phyloP scores from a whole-genome alignment of 2,888 invertebrate species.

The Anorthoa munda region DNA sequence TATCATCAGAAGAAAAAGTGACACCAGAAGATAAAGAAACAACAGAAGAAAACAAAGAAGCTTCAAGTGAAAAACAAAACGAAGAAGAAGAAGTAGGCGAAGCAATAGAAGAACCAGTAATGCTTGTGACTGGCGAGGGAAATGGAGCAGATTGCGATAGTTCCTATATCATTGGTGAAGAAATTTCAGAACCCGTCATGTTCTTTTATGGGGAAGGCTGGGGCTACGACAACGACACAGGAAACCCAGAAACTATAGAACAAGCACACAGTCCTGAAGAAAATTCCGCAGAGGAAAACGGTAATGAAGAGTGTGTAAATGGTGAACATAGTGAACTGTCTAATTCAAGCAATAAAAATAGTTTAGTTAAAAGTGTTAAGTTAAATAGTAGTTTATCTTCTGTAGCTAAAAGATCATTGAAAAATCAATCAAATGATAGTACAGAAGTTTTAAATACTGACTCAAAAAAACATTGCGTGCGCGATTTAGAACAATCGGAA shows the following conservation, averaged over 20 bases:
- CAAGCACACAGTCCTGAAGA: constrained; percentile 75
- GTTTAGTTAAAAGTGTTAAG: constrained; percentile 79
- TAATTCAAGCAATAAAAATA: constrained; percentile 78
- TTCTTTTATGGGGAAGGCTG: constrained; percentile 93
- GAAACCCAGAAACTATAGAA: constrained; percentile 91
- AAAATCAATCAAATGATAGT: constrained; percentile 84
- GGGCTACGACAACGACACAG: constrained; percentile 94
- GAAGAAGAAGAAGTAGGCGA: constrained; percentile 87
- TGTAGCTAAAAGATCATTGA: constrained; percentile 83
- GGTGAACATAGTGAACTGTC: constrained; percentile 80
- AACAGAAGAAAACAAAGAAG: constrained; percentile 64
- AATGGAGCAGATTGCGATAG: constrained; percentile 92
- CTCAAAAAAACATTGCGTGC: constrained; percentile 86
- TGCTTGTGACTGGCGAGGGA: constrained; percentile 93
- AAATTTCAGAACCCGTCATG: constrained; percentile 93
- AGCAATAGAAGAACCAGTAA: constrained; percentile 94
- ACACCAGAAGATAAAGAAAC: constrained; percentile 16
- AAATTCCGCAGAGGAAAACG: constrained; percentile 80
- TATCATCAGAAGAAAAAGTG: constrained; percentile 2
- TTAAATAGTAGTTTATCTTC: constrained; percentile 76
- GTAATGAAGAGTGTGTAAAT: constrained; percentile 82
- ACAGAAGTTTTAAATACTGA: constrained; percentile 81
- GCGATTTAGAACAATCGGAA: constrained; percentile 81
- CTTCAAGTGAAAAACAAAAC: constrained; percentile 47
- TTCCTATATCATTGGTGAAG: constrained; percentile 91